phyloP scores from a whole-genome alignment of 2,888 invertebrate genomes.

The Synergus itoensis region DNA sequence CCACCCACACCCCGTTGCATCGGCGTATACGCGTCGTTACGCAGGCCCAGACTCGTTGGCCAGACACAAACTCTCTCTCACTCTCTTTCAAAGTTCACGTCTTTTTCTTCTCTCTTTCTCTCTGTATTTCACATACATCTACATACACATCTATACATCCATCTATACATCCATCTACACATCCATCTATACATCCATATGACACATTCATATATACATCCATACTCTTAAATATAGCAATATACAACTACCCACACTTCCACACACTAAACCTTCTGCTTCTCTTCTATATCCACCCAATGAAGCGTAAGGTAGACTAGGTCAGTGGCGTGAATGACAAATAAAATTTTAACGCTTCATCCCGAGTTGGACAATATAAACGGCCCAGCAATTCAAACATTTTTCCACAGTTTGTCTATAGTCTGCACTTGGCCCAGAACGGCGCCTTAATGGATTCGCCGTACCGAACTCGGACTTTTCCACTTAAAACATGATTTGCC shows the following conservation, averaged over 20 bases:
- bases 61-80: conserved; percentile 69
- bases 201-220: background rate
- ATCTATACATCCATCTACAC: background rate
- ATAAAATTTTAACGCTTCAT: conserved; percentile 37
- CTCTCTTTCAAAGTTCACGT: conserved; percentile 43
- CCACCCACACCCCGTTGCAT: conserved; percentile 57
- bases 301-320: conserved; percentile 60
- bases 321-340: conserved; percentile 67
- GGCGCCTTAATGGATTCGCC: too few relatives aligned
- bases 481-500: too few relatives aligned
- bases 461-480: too few relatives aligned
- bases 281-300: conserved; percentile 41
- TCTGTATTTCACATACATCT: conserved; percentile 35
- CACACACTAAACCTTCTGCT: conserved; percentile 6
- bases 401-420: too few relatives aligned
- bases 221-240: background rate
- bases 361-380: background rate
- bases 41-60: conserved; percentile 67
- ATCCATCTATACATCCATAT: too few relatives aligned
- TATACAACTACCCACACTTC: background rate
- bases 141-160: background rate
- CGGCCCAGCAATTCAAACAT: too few relatives aligned
- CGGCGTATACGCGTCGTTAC: conserved; percentile 74
- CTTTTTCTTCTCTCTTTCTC: conserved; percentile 44
- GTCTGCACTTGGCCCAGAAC: too few relatives aligned